Percentiles rank a stretch among this genome's conserved stretches.
phyloP scores from a whole-genome alignment of 1,140 invertebrate species.

The Procambarus virginalis region DNA sequence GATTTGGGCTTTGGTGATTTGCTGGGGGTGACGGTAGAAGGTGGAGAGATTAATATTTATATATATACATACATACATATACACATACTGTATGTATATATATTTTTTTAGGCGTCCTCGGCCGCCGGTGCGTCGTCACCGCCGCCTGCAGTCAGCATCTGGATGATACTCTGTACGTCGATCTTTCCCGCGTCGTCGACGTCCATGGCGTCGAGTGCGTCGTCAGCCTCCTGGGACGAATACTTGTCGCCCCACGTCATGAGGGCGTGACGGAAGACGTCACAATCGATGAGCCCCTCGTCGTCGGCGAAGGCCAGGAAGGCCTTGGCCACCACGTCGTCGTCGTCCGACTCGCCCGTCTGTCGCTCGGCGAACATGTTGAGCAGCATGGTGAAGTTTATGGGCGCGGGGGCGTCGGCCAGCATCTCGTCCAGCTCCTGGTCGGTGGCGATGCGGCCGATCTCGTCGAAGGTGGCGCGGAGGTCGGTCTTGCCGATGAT shows the following conservation, averaged over 20 bases:
- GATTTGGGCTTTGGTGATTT: neutral
- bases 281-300: conserved; percentile 80
- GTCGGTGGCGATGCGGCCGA: conserved; percentile 91
- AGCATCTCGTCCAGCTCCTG: conserved; percentile 95
- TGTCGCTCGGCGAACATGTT: conserved; percentile 87
- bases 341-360: conserved; percentile 77
- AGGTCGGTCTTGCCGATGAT: conserved; percentile 97
- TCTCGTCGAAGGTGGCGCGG: conserved; percentile 94
- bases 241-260: conserved; percentile 98
- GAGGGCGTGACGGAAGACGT: conserved; percentile 90
- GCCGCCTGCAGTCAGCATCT: conserved; percentile 87
- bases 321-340: conserved; percentile 79
- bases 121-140: conserved; percentile 81
- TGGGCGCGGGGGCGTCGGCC: conserved; percentile 90
- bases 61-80: neutral
- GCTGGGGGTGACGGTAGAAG: neutral
- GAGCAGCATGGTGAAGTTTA: conserved; percentile 96
- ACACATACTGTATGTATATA: neutral
- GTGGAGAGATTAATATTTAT: neutral
- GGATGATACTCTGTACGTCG: conserved; percentile 90
- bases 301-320: conserved; percentile 97
- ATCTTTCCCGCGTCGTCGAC: conserved; percentile 95
- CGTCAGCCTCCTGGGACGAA: conserved; percentile 91
- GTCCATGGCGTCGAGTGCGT: conserved; percentile 95
- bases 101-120: conserved; percentile 70